Conservation (phyloP, 2,113 vertebrate species). For the Otus sunia region DNA sequence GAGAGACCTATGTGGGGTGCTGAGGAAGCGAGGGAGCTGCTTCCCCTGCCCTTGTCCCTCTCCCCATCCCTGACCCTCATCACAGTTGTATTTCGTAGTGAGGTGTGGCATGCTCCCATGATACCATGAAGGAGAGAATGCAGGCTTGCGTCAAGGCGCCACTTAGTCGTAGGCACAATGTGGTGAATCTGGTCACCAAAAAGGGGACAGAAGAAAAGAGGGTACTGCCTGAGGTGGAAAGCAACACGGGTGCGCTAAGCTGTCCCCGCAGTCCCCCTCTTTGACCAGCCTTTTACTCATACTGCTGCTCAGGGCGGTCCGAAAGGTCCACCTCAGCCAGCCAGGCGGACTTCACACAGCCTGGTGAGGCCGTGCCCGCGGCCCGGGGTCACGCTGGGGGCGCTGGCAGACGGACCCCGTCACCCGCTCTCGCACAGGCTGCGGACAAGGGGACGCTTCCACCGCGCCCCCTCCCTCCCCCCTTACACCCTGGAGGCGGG, state of each 20-base stretch:
- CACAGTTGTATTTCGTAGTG: accelerated
- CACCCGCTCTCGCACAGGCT: too few relatives aligned
- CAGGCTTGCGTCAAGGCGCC: neutral
- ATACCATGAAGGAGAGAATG: accelerated
- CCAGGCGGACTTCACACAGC: neutral
- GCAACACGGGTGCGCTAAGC: accelerated
- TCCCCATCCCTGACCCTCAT: neutral
- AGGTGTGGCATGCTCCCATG: accelerated
- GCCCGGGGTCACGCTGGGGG: too few relatives aligned
- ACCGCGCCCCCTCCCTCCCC: neutral
- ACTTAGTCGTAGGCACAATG: neutral
- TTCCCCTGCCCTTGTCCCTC: too few relatives aligned
- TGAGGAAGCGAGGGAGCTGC: neutral
- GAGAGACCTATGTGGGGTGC: accelerated
- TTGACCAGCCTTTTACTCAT: neutral
- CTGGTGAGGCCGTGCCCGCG: neutral
- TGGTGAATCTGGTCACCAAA: neutral
- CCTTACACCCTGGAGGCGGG: too few relatives aligned
- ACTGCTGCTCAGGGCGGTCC: accelerated
- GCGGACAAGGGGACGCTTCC: too few relatives aligned
- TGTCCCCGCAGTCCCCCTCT: neutral
- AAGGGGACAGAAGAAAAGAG: accelerated
- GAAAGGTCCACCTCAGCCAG: too few relatives aligned
- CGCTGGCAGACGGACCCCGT: too few relatives aligned
- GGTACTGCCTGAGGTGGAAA: accelerated